Conservation (phyloP, 2,113 vertebrate genomes). For the Lucifuga dentata region DNA sequence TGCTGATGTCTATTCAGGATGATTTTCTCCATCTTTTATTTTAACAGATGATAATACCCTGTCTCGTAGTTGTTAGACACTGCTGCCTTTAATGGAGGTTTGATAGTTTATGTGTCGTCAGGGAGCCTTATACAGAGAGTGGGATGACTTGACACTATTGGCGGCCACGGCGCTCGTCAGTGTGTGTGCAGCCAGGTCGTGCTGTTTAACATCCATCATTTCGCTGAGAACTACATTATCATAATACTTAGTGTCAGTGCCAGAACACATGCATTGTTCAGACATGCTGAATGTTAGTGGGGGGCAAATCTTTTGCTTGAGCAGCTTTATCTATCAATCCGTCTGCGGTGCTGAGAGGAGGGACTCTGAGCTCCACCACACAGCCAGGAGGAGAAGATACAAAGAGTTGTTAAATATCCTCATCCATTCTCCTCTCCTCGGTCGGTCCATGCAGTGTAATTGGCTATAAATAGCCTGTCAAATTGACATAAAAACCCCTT, state of each 20-base stretch:
- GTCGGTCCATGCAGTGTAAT: constrained; percentile 74
- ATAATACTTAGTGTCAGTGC: constrained; percentile 79
- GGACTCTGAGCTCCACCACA: constrained; percentile 69
- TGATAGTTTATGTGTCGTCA: constrained; percentile 50
- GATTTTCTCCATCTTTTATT: constrained; percentile 19
- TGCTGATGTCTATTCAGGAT: neutral
- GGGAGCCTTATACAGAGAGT: constrained; percentile 43
- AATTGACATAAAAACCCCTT: constrained; percentile 67
- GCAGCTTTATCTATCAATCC: constrained; percentile 79
- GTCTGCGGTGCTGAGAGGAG: constrained; percentile 74
- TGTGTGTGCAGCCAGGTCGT: constrained; percentile 70
- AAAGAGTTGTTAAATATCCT: constrained; percentile 81
- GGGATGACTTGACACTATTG: constrained; percentile 73
- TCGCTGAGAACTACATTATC: constrained; percentile 76
- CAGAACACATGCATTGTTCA: constrained; percentile 76
- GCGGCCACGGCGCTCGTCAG: constrained; percentile 40
- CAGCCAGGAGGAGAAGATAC: constrained; percentile 73
- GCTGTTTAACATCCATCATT: constrained; percentile 81
- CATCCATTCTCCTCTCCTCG: constrained; percentile 78
- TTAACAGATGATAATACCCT: constrained; percentile 37
- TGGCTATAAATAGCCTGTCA: constrained; percentile 73
- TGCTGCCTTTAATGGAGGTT: constrained; percentile 45
- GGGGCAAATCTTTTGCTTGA: constrained; percentile 81
- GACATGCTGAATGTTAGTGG: constrained; percentile 75
- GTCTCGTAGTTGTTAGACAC: constrained; percentile 42